These are phyloP conservation scores for Acromyrmex heyeri DNA, from an alignment of 1,140 invertebrate genomes.

Conservation along the genomic window DNA sequence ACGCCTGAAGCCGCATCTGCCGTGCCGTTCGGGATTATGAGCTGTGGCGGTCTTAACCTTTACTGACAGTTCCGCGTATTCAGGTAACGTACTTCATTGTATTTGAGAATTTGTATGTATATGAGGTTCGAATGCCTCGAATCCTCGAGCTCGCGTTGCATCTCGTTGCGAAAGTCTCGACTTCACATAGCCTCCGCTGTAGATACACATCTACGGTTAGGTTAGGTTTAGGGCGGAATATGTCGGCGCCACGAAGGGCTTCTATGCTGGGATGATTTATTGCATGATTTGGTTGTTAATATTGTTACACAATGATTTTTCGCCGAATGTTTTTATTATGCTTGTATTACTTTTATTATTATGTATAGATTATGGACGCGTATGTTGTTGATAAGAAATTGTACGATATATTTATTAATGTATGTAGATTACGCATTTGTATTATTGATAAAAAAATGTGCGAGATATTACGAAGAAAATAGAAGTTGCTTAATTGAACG, in stretches of 20 bases:
- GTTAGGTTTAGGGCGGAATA: constrained; percentile 52
- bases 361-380: neutral
- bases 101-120: too few species aligned
- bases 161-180: neutral
- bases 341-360: neutral
- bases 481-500: neutral
- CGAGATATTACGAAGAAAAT: neutral
- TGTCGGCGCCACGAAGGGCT: neutral
- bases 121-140: neutral
- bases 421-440: neutral
- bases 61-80: constrained; percentile 58
- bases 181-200: neutral
- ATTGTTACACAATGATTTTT: neutral
- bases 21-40: constrained; percentile 59
- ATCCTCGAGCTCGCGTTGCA: neutral
- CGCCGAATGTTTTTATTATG: neutral
- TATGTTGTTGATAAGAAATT: neutral
- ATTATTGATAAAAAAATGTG: neutral
- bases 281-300: neutral
- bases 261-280: neutral
- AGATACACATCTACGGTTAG: neutral
- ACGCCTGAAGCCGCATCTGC: constrained; percentile 11
- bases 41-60: constrained; percentile 64
- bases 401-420: neutral
- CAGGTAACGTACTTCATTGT: constrained; percentile 61